Percentiles rank a stretch among this genome's conserved stretches.
These are phyloP conservation scores for Otolemur garnettii DNA, from an alignment of 2,113 vertebrate species.

Conservation along the genomic window DNA sequence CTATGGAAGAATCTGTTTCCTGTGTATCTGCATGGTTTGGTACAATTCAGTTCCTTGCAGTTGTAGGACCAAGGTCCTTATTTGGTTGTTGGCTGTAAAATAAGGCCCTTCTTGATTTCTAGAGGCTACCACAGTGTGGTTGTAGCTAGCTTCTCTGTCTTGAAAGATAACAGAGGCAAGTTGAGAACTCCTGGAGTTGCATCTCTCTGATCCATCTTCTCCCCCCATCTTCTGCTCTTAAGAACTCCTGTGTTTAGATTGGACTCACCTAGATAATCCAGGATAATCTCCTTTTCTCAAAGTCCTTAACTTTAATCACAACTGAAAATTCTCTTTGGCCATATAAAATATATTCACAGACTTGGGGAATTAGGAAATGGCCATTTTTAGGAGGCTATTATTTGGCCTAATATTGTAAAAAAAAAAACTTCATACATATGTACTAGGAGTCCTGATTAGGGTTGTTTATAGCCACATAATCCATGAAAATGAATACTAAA, in stretches of 20 bases:
- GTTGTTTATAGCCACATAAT: background rate
- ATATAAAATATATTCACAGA: background rate
- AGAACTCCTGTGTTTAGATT: background rate
- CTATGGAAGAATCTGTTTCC: background rate
- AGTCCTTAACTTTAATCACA: background rate
- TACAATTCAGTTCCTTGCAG: background rate
- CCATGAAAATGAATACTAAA: background rate
- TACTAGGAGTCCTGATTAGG: background rate
- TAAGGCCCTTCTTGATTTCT: background rate
- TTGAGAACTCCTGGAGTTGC: background rate
- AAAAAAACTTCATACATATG: background rate
- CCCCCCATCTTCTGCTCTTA: background rate
- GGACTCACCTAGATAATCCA: background rate
- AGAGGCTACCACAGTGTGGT: background rate
- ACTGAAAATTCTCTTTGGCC: background rate
- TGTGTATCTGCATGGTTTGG: background rate
- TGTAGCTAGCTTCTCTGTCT: background rate
- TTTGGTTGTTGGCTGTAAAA: background rate
- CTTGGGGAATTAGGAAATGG: background rate
- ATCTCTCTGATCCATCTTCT: background rate
- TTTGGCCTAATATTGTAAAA: background rate
- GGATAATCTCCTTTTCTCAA: background rate
- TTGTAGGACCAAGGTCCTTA: background rate
- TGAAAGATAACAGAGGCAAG: background rate
- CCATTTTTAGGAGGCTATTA: background rate